Conservation (phyloP, 2,113 vertebrate species). For the Gracilinanus agilis region DNA sequence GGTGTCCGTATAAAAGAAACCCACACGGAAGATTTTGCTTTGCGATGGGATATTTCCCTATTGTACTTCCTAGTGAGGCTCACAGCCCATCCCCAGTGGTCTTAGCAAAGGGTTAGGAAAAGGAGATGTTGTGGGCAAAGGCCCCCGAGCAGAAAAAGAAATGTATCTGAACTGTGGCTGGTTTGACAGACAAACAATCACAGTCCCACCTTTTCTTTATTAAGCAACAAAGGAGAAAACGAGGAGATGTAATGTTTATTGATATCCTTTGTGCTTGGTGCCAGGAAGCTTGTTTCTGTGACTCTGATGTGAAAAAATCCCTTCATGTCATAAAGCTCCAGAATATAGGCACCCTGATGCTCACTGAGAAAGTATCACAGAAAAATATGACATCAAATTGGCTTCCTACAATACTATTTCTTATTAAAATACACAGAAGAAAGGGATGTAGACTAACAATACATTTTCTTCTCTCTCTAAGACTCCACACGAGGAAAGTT, state of each 20-base stretch:
- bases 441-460: conserved; percentile 78
- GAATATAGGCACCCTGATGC: conserved; percentile 79
- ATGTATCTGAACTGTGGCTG: conserved; percentile 74
- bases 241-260: conserved; percentile 83
- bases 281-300: conserved; percentile 77
- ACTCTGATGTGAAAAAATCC: conserved; percentile 78
- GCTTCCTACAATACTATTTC: conserved; percentile 79
- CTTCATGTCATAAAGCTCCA: conserved; percentile 80
- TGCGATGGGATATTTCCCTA: conserved; percentile 57
- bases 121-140: conserved; percentile 69
- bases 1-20: conserved; percentile 29
- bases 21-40: neutral
- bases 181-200: conserved; percentile 76
- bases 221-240: conserved; percentile 81
- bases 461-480: conserved; percentile 61
- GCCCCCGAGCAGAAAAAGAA: conserved; percentile 68
- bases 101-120: conserved; percentile 51
- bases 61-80: conserved; percentile 41
- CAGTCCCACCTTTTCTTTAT: conserved; percentile 78
- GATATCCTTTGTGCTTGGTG: conserved; percentile 79
- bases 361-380: conserved; percentile 84
- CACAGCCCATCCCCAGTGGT: conserved; percentile 6
- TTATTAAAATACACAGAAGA: conserved; percentile 74
- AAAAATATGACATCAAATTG: conserved; percentile 83
- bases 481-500: conserved; percentile 76